These are phyloP conservation scores for Nothura maculosa DNA, from an alignment of 2,797 vertebrate species.

Conservation along the genomic window DNA sequence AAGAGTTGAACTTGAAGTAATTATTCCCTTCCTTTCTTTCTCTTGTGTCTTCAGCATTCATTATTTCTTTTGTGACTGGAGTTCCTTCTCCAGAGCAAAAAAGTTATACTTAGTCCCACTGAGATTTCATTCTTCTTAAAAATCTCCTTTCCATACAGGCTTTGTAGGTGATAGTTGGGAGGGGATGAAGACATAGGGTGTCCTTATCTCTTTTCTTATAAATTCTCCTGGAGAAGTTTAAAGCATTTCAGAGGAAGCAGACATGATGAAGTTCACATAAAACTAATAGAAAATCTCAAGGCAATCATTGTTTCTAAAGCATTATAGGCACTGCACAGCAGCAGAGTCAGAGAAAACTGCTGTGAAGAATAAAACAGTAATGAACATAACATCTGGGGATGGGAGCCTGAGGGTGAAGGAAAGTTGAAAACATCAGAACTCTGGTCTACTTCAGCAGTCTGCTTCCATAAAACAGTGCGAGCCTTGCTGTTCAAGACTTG, in stretches of 20 bases:
- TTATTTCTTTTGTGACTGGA: conserved; percentile 25
- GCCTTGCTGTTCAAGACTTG: neutral
- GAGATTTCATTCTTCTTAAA: conserved; percentile 29
- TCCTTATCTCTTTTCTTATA: neutral
- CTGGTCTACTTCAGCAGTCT: neutral
- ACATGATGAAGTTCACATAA: neutral
- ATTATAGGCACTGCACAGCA: neutral
- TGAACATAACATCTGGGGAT: neutral
- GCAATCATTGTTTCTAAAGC: neutral
- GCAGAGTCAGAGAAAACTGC: neutral
- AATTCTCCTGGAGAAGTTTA: neutral
- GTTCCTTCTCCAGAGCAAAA: conserved; percentile 8
- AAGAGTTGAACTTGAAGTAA: neutral
- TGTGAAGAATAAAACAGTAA: neutral
- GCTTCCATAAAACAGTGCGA: neutral
- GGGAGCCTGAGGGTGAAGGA: neutral
- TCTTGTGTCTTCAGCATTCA: neutral
- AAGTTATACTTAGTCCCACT: neutral
- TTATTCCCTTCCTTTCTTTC: neutral
- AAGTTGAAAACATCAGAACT: neutral
- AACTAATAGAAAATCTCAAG: neutral
- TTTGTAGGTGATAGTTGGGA: neutral
- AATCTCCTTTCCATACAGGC: neutral
- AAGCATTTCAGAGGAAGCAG: neutral
- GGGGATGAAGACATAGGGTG: neutral